These are phyloP conservation scores for Hydrozoanthus gracilis DNA, from an alignment of 92 coral and sea anemone genomes.

Conservation along the genomic window DNA sequence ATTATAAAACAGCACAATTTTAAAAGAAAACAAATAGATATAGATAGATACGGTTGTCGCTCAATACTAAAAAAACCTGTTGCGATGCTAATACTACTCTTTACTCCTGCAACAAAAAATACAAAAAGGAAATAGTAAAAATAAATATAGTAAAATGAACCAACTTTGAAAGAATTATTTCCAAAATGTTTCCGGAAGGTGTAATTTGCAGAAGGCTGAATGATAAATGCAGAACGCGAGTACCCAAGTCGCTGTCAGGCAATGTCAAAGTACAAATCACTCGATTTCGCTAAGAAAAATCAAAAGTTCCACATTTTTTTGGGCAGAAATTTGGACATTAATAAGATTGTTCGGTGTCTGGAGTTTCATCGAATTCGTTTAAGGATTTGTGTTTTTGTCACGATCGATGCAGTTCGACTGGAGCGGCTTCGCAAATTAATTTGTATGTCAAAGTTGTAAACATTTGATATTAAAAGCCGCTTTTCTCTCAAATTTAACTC, in stretches of 20 bases:
- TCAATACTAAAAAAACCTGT: not conserved
- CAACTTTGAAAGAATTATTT: no score
- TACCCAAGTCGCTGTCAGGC: slow-evolving; percentile 21
- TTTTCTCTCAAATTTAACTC: slow-evolving; percentile 25
- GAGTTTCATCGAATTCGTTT: slow-evolving; percentile 25
- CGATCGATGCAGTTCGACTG: slow-evolving; percentile 16
- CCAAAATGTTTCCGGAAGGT: no score
- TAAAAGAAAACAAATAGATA: slow-evolving; percentile 1
- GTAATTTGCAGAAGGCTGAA: no score
- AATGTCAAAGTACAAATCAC: slow-evolving; percentile 16
- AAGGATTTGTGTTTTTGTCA: slow-evolving; percentile 17
- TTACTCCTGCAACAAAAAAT: no score
- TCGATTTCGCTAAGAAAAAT: slow-evolving; percentile 16
- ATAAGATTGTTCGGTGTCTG: slow-evolving; percentile 30
- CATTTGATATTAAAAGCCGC: slow-evolving; percentile 21
- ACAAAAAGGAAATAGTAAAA: no score
- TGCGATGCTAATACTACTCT: not conserved
- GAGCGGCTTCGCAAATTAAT: slow-evolving; percentile 7
- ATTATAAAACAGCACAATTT: not conserved
- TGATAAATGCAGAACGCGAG: slow-evolving; percentile 19
- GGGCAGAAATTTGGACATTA: slow-evolving; percentile 21
- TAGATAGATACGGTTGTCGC: slow-evolving; percentile 1
- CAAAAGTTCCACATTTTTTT: slow-evolving; percentile 18
- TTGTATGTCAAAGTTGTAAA: slow-evolving; percentile 10
- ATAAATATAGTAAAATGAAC: no score